phyloP scores from a whole-genome alignment of 2,888 invertebrate genomes.

The Byasa hedistus region DNA sequence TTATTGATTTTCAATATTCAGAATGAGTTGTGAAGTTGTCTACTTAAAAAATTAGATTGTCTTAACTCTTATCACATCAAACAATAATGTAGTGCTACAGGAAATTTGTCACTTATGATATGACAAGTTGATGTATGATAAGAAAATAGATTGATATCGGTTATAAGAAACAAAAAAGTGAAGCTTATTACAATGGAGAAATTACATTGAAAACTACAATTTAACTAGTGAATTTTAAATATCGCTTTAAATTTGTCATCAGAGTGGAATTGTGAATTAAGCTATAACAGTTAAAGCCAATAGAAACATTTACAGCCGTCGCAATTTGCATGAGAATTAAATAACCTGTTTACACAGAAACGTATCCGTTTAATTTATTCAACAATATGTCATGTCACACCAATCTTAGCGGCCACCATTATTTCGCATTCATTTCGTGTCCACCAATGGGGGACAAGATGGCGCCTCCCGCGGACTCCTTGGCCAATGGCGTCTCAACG shows the following conservation, averaged over 20 bases:
- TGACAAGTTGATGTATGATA: not conserved
- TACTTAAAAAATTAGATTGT: too few relatives aligned
- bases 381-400: constrained; percentile 67
- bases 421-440: constrained; percentile 68
- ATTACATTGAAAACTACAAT: not conserved
- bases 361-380: constrained; percentile 64
- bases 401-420: constrained; percentile 69
- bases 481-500: constrained; percentile 56
- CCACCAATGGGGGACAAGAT: constrained; percentile 56
- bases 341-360: constrained; percentile 46
- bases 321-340: constrained; percentile 40
- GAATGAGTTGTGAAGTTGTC: too few relatives aligned
- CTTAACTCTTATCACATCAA: too few relatives aligned
- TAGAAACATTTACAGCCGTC: constrained; percentile 20
- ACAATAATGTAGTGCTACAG: not conserved
- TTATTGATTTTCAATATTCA: too few relatives aligned
- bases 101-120: not conserved
- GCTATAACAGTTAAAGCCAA: constrained; percentile 17
- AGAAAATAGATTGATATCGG: not conserved
- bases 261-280: constrained; percentile 1
- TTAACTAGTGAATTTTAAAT: not conserved
- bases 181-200: not conserved
- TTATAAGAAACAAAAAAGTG: not conserved
- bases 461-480: constrained; percentile 60
- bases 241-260: not conserved